phyloP scores from a whole-genome alignment of 2,888 invertebrate genomes.

The Papilio protenor region DNA sequence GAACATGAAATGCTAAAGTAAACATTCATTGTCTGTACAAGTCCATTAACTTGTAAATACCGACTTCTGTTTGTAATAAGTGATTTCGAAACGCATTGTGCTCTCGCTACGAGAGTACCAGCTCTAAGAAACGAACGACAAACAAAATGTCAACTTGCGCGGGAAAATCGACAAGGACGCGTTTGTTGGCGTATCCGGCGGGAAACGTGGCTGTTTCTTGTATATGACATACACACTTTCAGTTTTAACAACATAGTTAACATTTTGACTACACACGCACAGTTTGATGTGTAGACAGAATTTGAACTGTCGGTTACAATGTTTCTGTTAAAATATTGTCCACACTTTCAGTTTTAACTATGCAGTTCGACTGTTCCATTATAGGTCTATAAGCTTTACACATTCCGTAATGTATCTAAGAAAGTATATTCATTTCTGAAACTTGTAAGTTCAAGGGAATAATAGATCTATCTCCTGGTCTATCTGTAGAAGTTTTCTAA shows the following conservation, averaged over 20 bases:
- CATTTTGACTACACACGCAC: background rate
- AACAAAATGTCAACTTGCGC: constrained; percentile 41
- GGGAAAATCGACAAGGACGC: constrained; percentile 43
- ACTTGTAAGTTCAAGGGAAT: too few relatives aligned
- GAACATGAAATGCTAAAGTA: background rate
- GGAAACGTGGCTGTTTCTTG: constrained; percentile 41
- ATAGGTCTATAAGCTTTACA: too few relatives aligned
- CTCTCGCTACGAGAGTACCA: constrained; percentile 36
- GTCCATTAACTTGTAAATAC: constrained; percentile 38
- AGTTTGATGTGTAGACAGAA: too few relatives aligned
- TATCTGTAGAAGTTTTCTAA: background rate
- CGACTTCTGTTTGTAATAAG: constrained; percentile 37
- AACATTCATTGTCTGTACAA: constrained; percentile 19
- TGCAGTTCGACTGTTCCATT: too few relatives aligned
- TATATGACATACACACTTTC: background rate
- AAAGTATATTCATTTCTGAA: too few relatives aligned
- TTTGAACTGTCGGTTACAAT: background rate
- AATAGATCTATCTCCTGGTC: background rate
- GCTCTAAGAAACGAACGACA: constrained; percentile 32
- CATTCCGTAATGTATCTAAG: too few relatives aligned
- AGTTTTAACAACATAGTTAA: background rate
- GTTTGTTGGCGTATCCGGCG: constrained; percentile 41
- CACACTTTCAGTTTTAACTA: too few relatives aligned
- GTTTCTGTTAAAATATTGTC: too few relatives aligned
- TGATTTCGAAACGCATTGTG: constrained; percentile 44